These are phyloP conservation scores for Synchiropus splendidus DNA, from an alignment of 2,113 vertebrate genomes.

Conservation along the genomic window DNA sequence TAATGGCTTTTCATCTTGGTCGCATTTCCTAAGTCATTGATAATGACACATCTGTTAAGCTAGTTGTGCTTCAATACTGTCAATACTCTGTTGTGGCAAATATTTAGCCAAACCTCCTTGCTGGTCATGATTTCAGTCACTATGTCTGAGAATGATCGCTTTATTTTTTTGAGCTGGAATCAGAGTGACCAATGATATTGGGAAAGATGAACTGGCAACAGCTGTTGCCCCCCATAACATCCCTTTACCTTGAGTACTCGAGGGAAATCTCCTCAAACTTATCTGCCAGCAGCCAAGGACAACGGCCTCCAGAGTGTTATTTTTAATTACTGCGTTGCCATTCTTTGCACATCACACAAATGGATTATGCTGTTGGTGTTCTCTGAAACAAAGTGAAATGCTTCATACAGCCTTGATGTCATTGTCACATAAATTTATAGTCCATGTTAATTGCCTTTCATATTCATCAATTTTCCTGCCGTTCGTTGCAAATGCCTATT, in stretches of 20 bases:
- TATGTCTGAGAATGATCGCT: too few species aligned
- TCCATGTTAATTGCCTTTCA: background rate
- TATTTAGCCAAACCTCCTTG: too few species aligned
- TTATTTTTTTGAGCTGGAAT: too few species aligned
- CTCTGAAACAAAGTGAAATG: conserved; percentile 19
- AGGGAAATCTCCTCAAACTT: conserved; percentile 46
- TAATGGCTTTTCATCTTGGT: too few species aligned
- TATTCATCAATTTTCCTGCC: background rate
- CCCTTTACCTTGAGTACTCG: conserved; percentile 19
- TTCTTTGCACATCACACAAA: conserved; percentile 41
- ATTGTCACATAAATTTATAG: background rate
- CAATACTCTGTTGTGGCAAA: too few species aligned
- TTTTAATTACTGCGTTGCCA: conserved; percentile 46
- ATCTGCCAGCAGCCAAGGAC: conserved; percentile 43
- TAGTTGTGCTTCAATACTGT: too few species aligned
- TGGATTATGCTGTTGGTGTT: conserved; percentile 24
- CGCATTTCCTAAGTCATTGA: too few species aligned
- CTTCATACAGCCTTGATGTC: background rate
- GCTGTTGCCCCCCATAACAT: conserved; percentile 39
- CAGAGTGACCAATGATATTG: too few species aligned
- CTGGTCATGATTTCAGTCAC: too few species aligned
- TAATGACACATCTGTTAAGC: too few species aligned
- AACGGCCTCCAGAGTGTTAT: conserved; percentile 36
- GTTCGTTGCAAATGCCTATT: conserved; percentile 21
- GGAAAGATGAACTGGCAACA: conserved; percentile 59